Conservation (phyloP, 2,797 vertebrate species). For the Rhadinocentrus ornatus region DNA sequence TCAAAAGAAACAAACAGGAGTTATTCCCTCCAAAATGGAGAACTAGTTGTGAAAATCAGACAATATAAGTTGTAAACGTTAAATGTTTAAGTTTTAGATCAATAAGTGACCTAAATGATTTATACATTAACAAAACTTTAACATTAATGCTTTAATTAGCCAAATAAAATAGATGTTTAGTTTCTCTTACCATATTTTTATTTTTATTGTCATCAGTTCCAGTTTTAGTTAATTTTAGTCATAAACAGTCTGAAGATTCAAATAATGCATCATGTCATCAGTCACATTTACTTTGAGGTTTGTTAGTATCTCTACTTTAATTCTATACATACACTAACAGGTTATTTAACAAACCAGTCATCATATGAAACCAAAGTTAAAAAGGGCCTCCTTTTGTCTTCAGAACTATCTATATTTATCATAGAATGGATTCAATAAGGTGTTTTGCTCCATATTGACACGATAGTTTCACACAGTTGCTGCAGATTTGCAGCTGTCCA, state of each 20-base stretch:
- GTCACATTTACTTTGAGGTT: not conserved
- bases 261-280: too few relatives aligned
- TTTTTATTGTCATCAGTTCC: too few relatives aligned
- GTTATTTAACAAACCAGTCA: not conserved
- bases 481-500: too few relatives aligned
- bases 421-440: too few relatives aligned
- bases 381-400: too few relatives aligned
- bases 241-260: too few relatives aligned
- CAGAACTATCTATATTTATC: too few relatives aligned
- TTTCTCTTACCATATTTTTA: too few relatives aligned
- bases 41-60: slow-evolving; percentile 22
- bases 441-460: too few relatives aligned
- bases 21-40: slow-evolving; percentile 44
- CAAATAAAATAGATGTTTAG: too few relatives aligned
- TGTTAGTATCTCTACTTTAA: not conserved
- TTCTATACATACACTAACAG: not conserved
- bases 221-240: too few relatives aligned
- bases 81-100: slow-evolving; percentile 3
- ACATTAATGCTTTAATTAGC: not conserved
- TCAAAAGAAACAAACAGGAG: slow-evolving; percentile 55
- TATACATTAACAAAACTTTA: not conserved
- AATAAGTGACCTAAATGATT: not conserved
- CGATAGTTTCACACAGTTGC: too few relatives aligned
- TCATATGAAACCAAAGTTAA: not conserved
- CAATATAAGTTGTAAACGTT: not conserved